Base-by-base conservation (phyloP, 2,888 invertebrate genomes). In the Mellilla xanthometata region DNA sequence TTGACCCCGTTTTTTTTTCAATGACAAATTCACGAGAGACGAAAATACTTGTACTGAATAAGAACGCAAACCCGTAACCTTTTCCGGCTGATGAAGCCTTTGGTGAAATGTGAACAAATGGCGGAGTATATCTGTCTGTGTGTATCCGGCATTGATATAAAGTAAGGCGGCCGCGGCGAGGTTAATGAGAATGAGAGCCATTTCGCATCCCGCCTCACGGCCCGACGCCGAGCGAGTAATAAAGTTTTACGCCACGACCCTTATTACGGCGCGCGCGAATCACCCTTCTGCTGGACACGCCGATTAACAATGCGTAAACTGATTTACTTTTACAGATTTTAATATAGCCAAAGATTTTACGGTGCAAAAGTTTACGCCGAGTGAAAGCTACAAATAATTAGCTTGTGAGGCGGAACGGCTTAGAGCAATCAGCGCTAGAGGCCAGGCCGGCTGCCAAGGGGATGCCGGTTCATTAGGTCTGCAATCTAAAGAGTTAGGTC, bases 181-280 rank as follows among this genome's bases (percentile, higher is more conserved):
- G 82, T 80, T 82, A 84, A 85, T 84, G 84, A 81, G 75, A 80
- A 82, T 75, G 77, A 72, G 72, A 72, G 76, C 76, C 76, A 76
- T 81, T 80, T 73, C 72, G 76, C 66, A 75, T 74, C 76, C 74
- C 74, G 71, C 63, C 68, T 70, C 67, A 68, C 67, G 71, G 73
- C 60, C 67, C 68, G 73, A 73, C 71, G 69, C 74, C 68, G 65
- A 72, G 67, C 73, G 65, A 60, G 72, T 78, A 81, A 83, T 84
- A 81, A 81, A 82, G 78, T 81, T 81, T 81, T 78, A 79, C 74
- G 76, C 75, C 70, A 72, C 70, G 71, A 77, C 76, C 79, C 77
- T 79, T 76, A 80, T 78, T 80, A 77, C 69, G 63, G 65, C 68
- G 68, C 68, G 70, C 71, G 68, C 72, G 70, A 67, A 68, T 72